A percentile compares a stretch with the other conserved stretches of the same genome.
These are phyloP conservation scores for Zaprionus camerounensis DNA, from an alignment of 1,140 invertebrate genomes.

Conservation along the genomic window DNA sequence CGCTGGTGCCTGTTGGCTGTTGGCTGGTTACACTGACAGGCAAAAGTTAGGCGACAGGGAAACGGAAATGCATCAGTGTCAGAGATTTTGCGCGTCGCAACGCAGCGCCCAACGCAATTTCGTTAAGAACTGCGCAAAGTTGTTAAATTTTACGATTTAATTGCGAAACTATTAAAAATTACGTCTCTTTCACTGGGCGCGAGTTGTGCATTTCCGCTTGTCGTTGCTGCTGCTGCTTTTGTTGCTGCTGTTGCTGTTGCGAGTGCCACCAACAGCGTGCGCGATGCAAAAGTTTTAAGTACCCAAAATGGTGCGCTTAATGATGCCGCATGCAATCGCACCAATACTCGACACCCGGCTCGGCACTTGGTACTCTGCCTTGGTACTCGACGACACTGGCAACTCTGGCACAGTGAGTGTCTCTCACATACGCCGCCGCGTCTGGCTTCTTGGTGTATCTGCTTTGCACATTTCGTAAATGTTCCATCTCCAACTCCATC, in stretches of 20 bases:
- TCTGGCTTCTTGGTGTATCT: slow-evolving; percentile 76
- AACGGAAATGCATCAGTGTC: slow-evolving; percentile 81
- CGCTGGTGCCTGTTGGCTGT: neutral
- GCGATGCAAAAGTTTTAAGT: slow-evolving; percentile 74
- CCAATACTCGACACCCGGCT: slow-evolving; percentile 64
- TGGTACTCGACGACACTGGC: slow-evolving; percentile 22
- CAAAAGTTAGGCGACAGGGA: slow-evolving; percentile 42
- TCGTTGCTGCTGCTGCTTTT: neutral
- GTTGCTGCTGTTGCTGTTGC: slow-evolving; percentile 19
- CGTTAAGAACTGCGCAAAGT: slow-evolving; percentile 82
- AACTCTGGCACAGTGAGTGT: slow-evolving; percentile 62
- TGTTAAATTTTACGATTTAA: slow-evolving; percentile 84
- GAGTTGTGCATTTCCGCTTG: slow-evolving; percentile 13
- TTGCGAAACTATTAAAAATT: slow-evolving; percentile 83
- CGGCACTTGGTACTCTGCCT: slow-evolving; percentile 59
- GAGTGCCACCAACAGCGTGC: slow-evolving; percentile 25
- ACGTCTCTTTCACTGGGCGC: slow-evolving; percentile 67
- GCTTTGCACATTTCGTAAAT: slow-evolving; percentile 72
- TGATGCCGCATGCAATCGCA: slow-evolving; percentile 63
- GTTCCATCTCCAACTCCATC: slow-evolving; percentile 9
- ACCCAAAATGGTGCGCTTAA: slow-evolving; percentile 78
- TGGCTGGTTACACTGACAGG: slow-evolving; percentile 4
- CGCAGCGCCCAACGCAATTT: slow-evolving; percentile 58
- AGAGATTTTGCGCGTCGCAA: slow-evolving; percentile 59
- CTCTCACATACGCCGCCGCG: slow-evolving; percentile 36